phyloP scores from a whole-genome alignment of 2,888 invertebrate species.

The Mesochorus sp. region DNA sequence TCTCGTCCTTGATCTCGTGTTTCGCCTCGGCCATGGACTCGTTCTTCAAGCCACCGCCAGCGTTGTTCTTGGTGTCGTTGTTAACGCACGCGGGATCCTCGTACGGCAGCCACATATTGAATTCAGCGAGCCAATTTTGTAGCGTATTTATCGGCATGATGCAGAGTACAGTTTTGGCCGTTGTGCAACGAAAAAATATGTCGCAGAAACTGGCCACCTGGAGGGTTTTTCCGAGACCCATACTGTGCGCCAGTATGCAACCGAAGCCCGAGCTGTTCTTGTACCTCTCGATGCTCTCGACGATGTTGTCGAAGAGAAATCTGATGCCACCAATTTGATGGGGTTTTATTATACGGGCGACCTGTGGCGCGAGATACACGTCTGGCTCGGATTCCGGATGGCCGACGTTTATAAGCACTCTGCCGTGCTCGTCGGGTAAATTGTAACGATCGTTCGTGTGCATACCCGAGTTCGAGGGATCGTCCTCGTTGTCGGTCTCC shows the following conservation, averaged over 20 bases:
- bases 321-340: constrained; percentile 98
- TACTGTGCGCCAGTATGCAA: constrained; percentile 98
- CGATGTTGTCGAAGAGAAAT: constrained; percentile 97
- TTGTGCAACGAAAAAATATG: constrained; percentile 95
- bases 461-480: constrained; percentile 95
- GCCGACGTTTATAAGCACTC: constrained; percentile 94
- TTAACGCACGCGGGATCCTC: constrained; percentile 82
- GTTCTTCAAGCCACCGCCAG: constrained; percentile 64
- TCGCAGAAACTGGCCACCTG: constrained; percentile 98
- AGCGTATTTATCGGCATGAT: constrained; percentile 99
- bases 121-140: constrained; percentile 99
- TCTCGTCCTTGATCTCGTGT: constrained; percentile 78
- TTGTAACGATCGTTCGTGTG: constrained; percentile 97
- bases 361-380: constrained; percentile 95
- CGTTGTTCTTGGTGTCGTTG: constrained; percentile 55
- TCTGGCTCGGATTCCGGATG: constrained; percentile 95
- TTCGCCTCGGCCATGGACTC: constrained; percentile 71
- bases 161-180: constrained; percentile 94
- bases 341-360: constrained; percentile 95
- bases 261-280: constrained; percentile 93
- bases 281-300: constrained; percentile 95
- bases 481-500: constrained; percentile 91
- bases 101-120: constrained; percentile 97
- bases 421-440: constrained; percentile 94
- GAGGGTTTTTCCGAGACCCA: constrained; percentile 99